These are phyloP conservation scores for Clupea harengus DNA, from an alignment of 2,113 vertebrate genomes.

Conservation along the genomic window DNA sequence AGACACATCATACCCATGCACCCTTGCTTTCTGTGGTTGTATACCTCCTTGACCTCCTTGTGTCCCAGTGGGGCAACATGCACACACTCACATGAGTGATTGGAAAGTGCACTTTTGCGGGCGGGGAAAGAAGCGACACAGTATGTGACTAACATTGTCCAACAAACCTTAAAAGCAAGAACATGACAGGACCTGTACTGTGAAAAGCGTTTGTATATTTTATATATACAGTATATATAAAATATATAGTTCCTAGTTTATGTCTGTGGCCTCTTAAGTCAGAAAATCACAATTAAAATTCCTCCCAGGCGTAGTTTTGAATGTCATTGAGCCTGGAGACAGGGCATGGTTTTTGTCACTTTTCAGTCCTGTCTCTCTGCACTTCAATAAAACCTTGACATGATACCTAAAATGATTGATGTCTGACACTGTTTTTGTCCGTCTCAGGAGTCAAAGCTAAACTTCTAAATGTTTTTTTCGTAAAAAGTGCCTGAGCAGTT, in stretches of 20 bases:
- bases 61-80: background rate
- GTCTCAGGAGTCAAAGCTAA: background rate
- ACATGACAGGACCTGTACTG: background rate
- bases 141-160: background rate
- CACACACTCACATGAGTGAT: background rate
- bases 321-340: background rate
- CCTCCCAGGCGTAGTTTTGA: background rate
- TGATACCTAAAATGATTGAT: background rate
- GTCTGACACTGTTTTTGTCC: background rate
- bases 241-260: background rate
- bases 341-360: background rate
- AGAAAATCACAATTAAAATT: background rate
- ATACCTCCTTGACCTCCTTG: constrained; percentile 10
- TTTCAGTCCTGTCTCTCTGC: background rate
- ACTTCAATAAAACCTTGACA: background rate
- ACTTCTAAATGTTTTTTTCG: background rate
- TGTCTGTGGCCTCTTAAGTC: background rate
- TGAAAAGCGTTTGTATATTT: background rate
- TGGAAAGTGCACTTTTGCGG: background rate
- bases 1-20: background rate
- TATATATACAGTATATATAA: too few species aligned
- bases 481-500: background rate
- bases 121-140: background rate
- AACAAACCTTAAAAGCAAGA: background rate
- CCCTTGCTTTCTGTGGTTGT: background rate